Conservation (phyloP, 2,888 invertebrate genomes). For the Oxytorus armatus region DNA sequence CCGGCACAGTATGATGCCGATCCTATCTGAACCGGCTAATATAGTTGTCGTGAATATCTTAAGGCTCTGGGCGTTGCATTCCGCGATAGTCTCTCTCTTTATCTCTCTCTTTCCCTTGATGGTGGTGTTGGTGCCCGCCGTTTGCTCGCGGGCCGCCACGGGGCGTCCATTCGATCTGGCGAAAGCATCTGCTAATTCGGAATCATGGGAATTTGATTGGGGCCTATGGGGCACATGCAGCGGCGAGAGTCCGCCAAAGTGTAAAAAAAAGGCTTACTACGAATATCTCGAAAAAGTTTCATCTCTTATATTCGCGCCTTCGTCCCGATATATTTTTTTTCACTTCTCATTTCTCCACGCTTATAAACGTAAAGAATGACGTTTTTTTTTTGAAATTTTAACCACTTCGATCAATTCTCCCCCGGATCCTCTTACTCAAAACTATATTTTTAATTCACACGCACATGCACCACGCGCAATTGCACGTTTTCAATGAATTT, state of each 20-base stretch:
- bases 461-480: background rate
- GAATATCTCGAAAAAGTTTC: slow-evolving; percentile 43
- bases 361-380: background rate
- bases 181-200: slow-evolving; percentile 85
- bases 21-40: slow-evolving; percentile 83
- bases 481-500: background rate
- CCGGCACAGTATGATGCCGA: slow-evolving; percentile 83
- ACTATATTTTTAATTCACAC: background rate
- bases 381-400: background rate
- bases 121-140: slow-evolving; percentile 42
- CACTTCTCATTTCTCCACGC: background rate
- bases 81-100: slow-evolving; percentile 78
- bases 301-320: slow-evolving; percentile 39
- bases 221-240: slow-evolving; percentile 44
- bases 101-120: slow-evolving; percentile 72
- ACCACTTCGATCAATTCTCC: slow-evolving; percentile 1
- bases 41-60: slow-evolving; percentile 84
- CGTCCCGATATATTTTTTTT: slow-evolving; percentile 27
- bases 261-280: slow-evolving; percentile 30
- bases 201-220: slow-evolving; percentile 84
- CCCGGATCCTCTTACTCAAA: background rate
- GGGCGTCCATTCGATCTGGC: slow-evolving; percentile 84
- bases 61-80: slow-evolving; percentile 80
- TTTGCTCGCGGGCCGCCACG: slow-evolving; percentile 77
- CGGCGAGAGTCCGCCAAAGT: slow-evolving; percentile 34